Evolutionary conservation across 2,113 vertebrate species (phyloP), one percentile per base, ranked within the genome.

Genomic region (Oncorhynchus nerka): DNA sequence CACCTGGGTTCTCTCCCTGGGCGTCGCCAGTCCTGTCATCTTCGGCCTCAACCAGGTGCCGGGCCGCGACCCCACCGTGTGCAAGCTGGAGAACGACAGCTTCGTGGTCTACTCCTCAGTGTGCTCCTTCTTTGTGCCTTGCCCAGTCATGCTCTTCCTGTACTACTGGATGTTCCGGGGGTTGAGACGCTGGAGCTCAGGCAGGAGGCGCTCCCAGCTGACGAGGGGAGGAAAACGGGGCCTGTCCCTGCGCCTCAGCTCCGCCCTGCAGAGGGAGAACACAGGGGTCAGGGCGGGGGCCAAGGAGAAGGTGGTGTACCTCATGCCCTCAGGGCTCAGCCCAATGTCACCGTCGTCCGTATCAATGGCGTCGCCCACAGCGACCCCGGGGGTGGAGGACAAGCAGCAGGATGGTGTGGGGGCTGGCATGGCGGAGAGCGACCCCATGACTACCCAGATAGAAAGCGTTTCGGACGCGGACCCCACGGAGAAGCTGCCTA

Each of bases 91-190:
- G 82, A 82, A 93, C 1, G 88, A 92, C n/a, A 88, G 69, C 7
- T 94, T 94, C 6, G 91, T 94, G 74, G 90, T 94, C 51, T 94
- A 94, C 84, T 94, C 93, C 0, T 93, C 92, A 0, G 4, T 93
- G 24, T 94, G 93, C 86, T 94, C 93, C 61, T 94, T 93, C 87
- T 94, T 94, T 16, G 90, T 94, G 72, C 93, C 93, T 5, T 94
- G 93, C 49, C 93, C 93, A 0, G 75, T 93, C 67, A 94, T 94
- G 93, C 90, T 94, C 55, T 77, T 92, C 72, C 84, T 94, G 9
- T 93, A 94, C 80, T 94, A 93, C 71, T 91, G 92, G 87, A 93
- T 93, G 85, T 93, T 93, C 75, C 87, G 87, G 2, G 92, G 93
- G 11, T 81, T 94, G 55, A 78, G 77, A 55, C 88, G 85, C 1